These are phyloP conservation scores for Ursus arctos DNA, from an alignment of 2,113 vertebrate species.

Conservation along the genomic window DNA sequence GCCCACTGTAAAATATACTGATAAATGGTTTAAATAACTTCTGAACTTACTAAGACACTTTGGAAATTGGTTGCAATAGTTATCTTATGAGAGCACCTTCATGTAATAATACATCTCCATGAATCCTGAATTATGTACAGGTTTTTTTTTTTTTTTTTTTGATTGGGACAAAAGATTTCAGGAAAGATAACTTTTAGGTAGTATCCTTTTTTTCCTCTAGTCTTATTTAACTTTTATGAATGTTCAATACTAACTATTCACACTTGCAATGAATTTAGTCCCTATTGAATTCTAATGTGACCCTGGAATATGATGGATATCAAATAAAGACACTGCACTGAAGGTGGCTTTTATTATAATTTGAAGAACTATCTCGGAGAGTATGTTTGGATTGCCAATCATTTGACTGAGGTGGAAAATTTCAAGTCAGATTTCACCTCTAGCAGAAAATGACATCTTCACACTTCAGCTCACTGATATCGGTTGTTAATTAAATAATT, in stretches of 20 bases:
- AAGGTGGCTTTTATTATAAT: conserved; percentile 45
- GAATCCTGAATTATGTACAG: not conserved
- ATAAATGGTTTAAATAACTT: not conserved
- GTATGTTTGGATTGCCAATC: conserved; percentile 32
- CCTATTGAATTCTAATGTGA: conserved; percentile 67
- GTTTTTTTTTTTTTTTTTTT: not conserved
- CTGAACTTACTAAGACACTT: not conserved
- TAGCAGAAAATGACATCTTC: conserved; percentile 53
- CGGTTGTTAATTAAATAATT: conserved; percentile 58
- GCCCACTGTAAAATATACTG: not conserved
- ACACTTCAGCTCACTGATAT: not conserved
- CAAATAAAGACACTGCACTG: conserved; percentile 69
- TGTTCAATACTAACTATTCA: not conserved
- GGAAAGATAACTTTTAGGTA: conserved; percentile 20
- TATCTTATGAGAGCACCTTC: not conserved
- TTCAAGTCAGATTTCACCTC: conserved; percentile 43
- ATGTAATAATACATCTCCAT: not conserved
- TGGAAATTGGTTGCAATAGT: not conserved
- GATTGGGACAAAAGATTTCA: conserved; percentile 23
- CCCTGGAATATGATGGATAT: conserved; percentile 25
- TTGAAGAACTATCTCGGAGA: conserved; percentile 36
- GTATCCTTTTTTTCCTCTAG: conserved; percentile 17
- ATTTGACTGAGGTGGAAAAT: conserved; percentile 62
- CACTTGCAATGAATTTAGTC: not conserved
- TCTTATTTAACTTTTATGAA: conserved; percentile 60